These are phyloP conservation scores for Macrobrachium rosenbergii DNA, from an alignment of 1,140 invertebrate species.

Conservation along the genomic window DNA sequence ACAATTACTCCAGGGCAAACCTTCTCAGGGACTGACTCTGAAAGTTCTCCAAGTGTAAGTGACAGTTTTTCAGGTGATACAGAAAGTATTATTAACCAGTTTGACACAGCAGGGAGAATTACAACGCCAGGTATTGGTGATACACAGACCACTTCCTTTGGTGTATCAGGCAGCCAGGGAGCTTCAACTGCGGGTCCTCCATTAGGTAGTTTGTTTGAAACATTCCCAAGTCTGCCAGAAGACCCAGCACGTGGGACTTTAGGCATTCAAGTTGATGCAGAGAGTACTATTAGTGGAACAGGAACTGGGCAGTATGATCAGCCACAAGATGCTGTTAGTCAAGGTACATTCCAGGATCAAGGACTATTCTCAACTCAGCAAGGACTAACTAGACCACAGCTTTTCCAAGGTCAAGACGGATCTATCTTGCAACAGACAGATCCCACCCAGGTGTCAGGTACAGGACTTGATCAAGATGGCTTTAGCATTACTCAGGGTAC, in stretches of 20 bases:
- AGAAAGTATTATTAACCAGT: not conserved
- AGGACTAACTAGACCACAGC: no score
- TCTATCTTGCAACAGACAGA: not conserved
- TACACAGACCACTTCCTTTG: not conserved
- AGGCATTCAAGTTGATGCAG: no score
- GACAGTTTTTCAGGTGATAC: no score
- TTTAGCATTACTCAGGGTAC: not conserved
- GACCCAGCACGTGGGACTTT: not conserved
- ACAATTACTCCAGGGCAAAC: no score
- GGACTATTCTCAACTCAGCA: not conserved
- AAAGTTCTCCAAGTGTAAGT: no score
- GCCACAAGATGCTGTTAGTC: not conserved
- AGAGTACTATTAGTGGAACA: no score
- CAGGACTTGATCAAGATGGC: constrained; percentile 24
- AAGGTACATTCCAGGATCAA: not conserved
- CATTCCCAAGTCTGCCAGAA: no score
- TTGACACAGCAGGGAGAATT: not conserved
- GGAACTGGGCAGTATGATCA: not conserved
- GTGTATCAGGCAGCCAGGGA: not conserved
- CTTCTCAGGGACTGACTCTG: no score
- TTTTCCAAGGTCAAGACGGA: not conserved
- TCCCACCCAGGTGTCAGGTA: not conserved
- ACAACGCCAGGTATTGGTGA: not conserved
- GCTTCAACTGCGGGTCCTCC: not conserved
- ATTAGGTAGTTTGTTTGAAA: not conserved